A percentile compares a stretch with the other conserved stretches of the same genome.
Evolutionary conservation across 64 coral and sea anemone species (phyloP).

Genomic region (Dendrophyllia cribrosa): DNA sequence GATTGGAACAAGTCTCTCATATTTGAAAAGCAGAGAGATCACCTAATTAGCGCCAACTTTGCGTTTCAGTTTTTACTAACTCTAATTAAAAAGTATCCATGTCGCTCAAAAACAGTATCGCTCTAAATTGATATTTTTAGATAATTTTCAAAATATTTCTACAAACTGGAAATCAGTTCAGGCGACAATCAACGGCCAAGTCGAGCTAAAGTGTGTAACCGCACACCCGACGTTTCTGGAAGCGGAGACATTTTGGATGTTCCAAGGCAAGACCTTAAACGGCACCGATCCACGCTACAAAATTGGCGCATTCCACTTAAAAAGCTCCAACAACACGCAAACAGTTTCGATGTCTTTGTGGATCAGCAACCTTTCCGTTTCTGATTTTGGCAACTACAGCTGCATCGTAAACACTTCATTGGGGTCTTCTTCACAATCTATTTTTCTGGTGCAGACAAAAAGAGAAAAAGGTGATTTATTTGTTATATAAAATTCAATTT

Average conservation of each 20-base stretch:
- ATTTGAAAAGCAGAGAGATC: too few species aligned
- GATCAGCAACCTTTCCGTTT: background rate
- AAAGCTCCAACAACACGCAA: background rate
- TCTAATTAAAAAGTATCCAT: too few species aligned
- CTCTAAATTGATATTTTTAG: background rate
- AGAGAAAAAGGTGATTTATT: background rate
- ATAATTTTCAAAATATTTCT: constrained; percentile 39
- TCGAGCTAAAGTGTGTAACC: constrained; percentile 2
- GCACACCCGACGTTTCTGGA: background rate
- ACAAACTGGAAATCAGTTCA: background rate
- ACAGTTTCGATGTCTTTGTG: background rate
- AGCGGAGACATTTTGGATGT: background rate
- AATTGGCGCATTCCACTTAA: background rate
- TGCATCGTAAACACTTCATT: background rate
- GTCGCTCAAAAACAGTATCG: too few species aligned
- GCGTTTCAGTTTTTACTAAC: too few species aligned
- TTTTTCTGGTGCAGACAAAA: background rate
- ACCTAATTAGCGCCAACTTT: too few species aligned
- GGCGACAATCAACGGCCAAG: background rate
- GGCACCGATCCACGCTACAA: background rate
- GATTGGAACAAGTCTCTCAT: too few species aligned
- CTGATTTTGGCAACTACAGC: constrained; percentile 36
- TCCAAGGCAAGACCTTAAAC: constrained; percentile 4
- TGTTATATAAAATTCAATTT: too few species aligned
- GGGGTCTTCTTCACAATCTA: background rate